phyloP scores from a whole-genome alignment of 2,888 invertebrate species.

The Alsophila aescularia region DNA sequence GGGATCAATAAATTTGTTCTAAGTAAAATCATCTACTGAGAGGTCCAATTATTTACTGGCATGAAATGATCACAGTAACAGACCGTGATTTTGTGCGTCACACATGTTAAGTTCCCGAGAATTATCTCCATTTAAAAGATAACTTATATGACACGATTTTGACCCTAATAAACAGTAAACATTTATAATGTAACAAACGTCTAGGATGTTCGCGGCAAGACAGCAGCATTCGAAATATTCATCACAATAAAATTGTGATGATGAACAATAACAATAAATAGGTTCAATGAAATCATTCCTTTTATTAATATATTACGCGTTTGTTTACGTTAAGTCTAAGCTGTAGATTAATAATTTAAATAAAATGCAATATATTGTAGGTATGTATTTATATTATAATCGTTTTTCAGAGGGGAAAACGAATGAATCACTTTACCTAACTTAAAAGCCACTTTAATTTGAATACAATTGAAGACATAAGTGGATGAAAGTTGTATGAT shows the following conservation, averaged over 20 bases:
- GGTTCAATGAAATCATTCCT: background rate
- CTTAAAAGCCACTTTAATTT: slow-evolving; percentile 25
- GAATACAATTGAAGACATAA: too few species aligned
- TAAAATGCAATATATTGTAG: background rate
- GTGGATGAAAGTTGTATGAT: too few species aligned
- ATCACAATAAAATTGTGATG: background rate
- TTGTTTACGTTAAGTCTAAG: background rate
- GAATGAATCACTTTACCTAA: slow-evolving; percentile 4
- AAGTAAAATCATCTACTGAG: too few species aligned
- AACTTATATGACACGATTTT: slow-evolving; percentile 48
- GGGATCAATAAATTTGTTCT: too few species aligned
- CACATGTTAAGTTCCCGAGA: slow-evolving; percentile 4
- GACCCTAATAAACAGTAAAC: slow-evolving; percentile 52
- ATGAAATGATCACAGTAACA: slow-evolving; percentile 41
- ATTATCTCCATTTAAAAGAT: slow-evolving; percentile 37
- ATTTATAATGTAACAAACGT: slow-evolving; percentile 31
- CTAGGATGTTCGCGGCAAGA: slow-evolving; percentile 17
- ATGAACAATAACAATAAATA: background rate
- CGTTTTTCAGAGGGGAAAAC: background rate
- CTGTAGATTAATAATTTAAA: background rate
- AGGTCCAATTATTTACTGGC: slow-evolving; percentile 33
- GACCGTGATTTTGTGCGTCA: slow-evolving; percentile 62
- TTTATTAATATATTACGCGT: background rate
- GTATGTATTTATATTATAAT: background rate
- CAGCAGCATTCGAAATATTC: background rate